Base-by-base conservation (phyloP, 2,888 invertebrate species). In the Oxystoma pomonae region DNA sequence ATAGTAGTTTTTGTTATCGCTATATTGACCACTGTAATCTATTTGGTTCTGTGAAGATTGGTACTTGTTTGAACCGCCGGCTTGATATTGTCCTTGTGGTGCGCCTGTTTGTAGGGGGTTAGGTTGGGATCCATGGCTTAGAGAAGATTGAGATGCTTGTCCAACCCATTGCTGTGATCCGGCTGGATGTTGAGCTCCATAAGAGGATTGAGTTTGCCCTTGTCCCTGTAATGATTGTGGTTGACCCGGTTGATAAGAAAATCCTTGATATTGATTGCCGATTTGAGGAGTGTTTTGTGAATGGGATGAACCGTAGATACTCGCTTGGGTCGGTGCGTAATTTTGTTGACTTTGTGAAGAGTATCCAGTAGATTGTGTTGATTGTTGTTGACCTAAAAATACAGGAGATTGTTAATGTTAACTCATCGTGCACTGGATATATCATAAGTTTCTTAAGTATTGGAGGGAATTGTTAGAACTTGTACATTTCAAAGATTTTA, bases 1-100 rank as follows among this genome's bases (percentile, higher is more conserved):
- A 21, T 70, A 69, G 0, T 58, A 21, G 59, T 70, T 65, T 58
- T 66, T 60, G 19, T 65, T 69, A 59, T 69, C 70, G 59, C 69
- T 71, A 51, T 67, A 65, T 58, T 71, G 69, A 1, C 71, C 70
- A 50, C 64, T 59, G 61, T 71, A 71, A 49, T 70, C 71, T 9
- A 67, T 60, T 62, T 67, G 67, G 58, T 71, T 70, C 16, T 21
- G 63, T 17, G 21, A 57, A 19, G 20, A 18, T 52, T 55, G 57
- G 22, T 35, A 35, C 12, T 35, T 35, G 35, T 35, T 35, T 55
- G 21, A 49, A 22, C 62, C 55, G 17, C 58, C 22, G 57, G 56
- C 57, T 52, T 63, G 64, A 20, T 21, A 52, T 16, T 64, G 20
- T 17, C 61, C 52, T 55, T 64, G 63, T 9, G 66, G 55, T 58